A percentile compares a stretch with the other conserved stretches of the same genome.
These are phyloP conservation scores for Hippocampus zosterae DNA, from an alignment of 2,113 vertebrate species.

Conservation along the genomic window DNA sequence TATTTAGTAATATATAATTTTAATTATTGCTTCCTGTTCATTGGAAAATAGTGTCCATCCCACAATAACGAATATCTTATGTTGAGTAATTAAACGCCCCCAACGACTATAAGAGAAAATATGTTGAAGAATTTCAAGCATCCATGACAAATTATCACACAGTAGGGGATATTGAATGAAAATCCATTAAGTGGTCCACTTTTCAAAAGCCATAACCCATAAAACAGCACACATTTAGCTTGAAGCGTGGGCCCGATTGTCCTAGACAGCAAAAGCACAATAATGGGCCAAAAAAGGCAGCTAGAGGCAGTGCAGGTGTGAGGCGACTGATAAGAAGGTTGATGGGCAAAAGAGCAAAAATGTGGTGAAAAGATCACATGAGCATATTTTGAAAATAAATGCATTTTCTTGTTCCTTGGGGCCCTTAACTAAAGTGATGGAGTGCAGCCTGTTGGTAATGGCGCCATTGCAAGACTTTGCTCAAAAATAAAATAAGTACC, in stretches of 20 bases:
- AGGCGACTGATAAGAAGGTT: conserved; percentile 27
- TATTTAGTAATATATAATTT: too few species aligned
- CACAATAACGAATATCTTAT: too few species aligned
- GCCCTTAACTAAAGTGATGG: conserved; percentile 20
- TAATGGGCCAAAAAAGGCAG: conserved; percentile 28
- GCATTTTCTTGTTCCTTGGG: conserved; percentile 21
- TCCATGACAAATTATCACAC: not conserved
- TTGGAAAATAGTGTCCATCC: too few species aligned
- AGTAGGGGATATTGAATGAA: not conserved
- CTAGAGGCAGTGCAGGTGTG: conserved; percentile 24
- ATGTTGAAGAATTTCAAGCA: not conserved
- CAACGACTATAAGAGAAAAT: not conserved
- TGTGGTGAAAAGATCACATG: conserved; percentile 36
- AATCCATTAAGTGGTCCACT: not conserved
- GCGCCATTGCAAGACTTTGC: not conserved
- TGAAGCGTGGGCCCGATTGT: not conserved
- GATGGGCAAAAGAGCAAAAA: conserved; percentile 32
- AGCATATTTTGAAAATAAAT: conserved; percentile 42
- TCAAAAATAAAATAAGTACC: not conserved
- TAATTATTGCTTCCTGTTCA: too few species aligned
- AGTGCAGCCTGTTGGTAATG: not conserved
- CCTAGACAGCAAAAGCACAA: conserved; percentile 9
- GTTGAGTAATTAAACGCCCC: not conserved
- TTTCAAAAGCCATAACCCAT: conserved; percentile 8
- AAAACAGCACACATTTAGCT: not conserved